Percentiles rank a stretch among this genome's conserved stretches.
These are phyloP conservation scores for Prionailurus viverrinus DNA, from an alignment of 2,113 vertebrate species.

Conservation along the genomic window DNA sequence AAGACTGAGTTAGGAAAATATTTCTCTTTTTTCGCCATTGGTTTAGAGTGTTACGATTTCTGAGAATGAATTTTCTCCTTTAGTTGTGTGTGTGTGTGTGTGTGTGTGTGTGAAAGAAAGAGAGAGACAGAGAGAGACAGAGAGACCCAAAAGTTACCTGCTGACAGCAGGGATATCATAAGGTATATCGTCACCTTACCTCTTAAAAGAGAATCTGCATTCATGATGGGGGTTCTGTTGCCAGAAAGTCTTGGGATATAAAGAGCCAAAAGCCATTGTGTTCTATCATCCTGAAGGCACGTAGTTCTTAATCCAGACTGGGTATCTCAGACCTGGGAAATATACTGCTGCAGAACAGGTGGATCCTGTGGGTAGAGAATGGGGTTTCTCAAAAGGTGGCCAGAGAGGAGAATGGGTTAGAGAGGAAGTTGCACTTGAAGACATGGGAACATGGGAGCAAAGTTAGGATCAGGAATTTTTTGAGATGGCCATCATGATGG, in stretches of 20 bases:
- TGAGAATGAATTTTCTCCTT: not conserved
- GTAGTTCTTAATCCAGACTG: not conserved
- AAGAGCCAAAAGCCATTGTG: not conserved
- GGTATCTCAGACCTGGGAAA: not conserved
- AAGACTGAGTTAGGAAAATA: not conserved
- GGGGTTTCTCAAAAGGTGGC: not conserved
- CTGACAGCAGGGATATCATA: not conserved
- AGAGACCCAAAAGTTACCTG: not conserved
- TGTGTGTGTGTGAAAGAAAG: not conserved
- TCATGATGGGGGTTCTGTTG: not conserved
- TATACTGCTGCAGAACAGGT: not conserved
- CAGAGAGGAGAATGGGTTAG: not conserved
- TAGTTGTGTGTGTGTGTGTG: not conserved
- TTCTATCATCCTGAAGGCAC: not conserved
- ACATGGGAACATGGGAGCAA: not conserved
- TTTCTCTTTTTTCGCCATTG: not conserved
- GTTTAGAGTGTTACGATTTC: not conserved
- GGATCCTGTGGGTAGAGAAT: not conserved
- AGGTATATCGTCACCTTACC: not conserved
- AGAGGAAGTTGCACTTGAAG: not conserved
- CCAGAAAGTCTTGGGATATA: not conserved
- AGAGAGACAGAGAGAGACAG: not conserved
- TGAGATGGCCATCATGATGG: not conserved
- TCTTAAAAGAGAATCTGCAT: not conserved
- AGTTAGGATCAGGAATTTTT: constrained; percentile 5